phyloP scores from a whole-genome alignment of 2,888 invertebrate species.

The Machimus atricapillus region DNA sequence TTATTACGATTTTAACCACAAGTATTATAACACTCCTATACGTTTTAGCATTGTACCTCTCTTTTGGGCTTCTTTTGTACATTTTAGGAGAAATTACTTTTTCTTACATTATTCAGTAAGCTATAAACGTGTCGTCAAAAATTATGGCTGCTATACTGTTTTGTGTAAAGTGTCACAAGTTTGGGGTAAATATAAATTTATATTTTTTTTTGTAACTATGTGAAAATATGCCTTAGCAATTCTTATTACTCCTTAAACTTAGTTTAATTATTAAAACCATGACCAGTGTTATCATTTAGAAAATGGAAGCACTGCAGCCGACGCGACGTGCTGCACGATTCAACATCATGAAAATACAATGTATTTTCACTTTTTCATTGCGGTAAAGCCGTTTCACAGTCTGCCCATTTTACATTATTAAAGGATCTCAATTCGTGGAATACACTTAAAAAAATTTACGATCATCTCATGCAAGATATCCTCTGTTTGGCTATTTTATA shows the following conservation, averaged over 20 bases:
- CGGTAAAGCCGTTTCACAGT: slow-evolving; percentile 3
- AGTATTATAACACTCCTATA: too few species aligned
- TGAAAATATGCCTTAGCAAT: neutral
- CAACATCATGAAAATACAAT: slow-evolving; percentile 35
- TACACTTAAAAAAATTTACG: slow-evolving; percentile 40
- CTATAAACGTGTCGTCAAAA: neutral
- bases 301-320: neutral
- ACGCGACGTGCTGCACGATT: neutral
- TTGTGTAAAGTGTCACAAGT: neutral
- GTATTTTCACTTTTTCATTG: slow-evolving; percentile 38
- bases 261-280: slow-evolving; percentile 17
- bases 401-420: slow-evolving; percentile 32
- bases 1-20: too few species aligned
- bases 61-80: neutral
- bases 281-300: slow-evolving; percentile 4
- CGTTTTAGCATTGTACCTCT: neutral
- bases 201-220: neutral
- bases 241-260: neutral
- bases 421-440: slow-evolving; percentile 37
- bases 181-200: neutral
- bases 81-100: neutral
- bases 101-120: neutral
- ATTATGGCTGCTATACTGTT: neutral
- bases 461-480: slow-evolving; percentile 38
- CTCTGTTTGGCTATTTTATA: slow-evolving; percentile 32